Conservation (phyloP, 2,888 invertebrate genomes). For the Phengaris arion region DNA sequence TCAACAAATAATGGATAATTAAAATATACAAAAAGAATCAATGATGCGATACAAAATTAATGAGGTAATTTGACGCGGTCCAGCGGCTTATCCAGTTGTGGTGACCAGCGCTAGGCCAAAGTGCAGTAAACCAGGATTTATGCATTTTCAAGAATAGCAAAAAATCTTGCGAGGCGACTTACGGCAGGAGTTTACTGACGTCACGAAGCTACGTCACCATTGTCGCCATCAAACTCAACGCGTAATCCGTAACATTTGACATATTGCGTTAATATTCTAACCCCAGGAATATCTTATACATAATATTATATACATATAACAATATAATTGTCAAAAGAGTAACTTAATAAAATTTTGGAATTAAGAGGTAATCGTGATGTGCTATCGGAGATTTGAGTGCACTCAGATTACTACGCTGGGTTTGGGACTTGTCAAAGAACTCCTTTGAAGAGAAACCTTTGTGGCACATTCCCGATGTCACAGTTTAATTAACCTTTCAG, state of each 20-base stretch:
- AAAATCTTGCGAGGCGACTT: background rate
- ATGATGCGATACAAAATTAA: constrained; percentile 17
- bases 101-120: background rate
- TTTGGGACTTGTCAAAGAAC: background rate
- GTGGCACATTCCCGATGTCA: constrained; percentile 2
- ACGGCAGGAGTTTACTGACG: too few relatives aligned
- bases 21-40: constrained; percentile 13
- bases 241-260: too few relatives aligned
- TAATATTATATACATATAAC: too few relatives aligned
- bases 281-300: too few relatives aligned
- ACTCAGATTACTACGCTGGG: background rate
- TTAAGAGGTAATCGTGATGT: background rate
- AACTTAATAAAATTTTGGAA: too few relatives aligned
- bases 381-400: background rate
- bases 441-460: background rate
- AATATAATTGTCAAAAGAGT: too few relatives aligned
- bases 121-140: background rate
- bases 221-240: too few relatives aligned
- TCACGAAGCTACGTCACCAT: too few relatives aligned
- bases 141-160: background rate
- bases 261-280: too few relatives aligned
- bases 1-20: constrained; percentile 11
- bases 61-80: constrained; percentile 15
- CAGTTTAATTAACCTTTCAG: background rate
- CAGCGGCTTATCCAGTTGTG: background rate